These are phyloP conservation scores for Cavia porcellus DNA, from an alignment of 2,113 vertebrate genomes.

Conservation along the genomic window DNA sequence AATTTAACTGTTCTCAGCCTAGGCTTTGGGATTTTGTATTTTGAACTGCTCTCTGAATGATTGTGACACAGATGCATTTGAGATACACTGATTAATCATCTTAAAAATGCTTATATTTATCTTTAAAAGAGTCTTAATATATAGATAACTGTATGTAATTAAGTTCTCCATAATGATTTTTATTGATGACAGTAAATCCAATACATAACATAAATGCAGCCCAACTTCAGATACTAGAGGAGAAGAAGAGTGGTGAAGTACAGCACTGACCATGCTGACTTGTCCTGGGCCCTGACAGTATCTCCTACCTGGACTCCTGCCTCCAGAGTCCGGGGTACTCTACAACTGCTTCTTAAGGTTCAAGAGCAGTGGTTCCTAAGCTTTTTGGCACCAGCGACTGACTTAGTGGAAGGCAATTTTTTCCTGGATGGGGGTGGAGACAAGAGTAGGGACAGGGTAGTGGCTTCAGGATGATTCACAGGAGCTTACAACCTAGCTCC, in stretches of 20 bases:
- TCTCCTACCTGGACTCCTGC: not conserved
- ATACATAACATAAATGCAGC: not conserved
- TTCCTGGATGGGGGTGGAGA: not conserved
- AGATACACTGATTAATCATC: not conserved
- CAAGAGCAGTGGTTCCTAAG: not conserved
- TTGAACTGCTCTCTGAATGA: not conserved
- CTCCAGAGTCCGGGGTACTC: fast-evolving
- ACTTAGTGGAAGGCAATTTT: not conserved
- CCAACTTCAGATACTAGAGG: not conserved
- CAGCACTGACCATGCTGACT: not conserved
- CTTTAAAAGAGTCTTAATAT: not conserved
- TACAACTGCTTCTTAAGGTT: not conserved
- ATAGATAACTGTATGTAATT: not conserved
- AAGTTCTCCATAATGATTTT: not conserved
- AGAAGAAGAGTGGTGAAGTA: not conserved
- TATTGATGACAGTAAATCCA: not conserved
- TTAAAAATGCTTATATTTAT: not conserved
- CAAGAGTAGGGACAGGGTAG: not conserved
- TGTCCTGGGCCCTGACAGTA: not conserved
- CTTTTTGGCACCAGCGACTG: not conserved
- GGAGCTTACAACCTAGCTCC: not conserved
- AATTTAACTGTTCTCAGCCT: not conserved
- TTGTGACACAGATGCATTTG: not conserved
- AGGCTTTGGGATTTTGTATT: not conserved
- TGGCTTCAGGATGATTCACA: not conserved